These are phyloP conservation scores for Heliconius ethilla DNA, from an alignment of 2,888 invertebrate genomes.

Conservation along the genomic window DNA sequence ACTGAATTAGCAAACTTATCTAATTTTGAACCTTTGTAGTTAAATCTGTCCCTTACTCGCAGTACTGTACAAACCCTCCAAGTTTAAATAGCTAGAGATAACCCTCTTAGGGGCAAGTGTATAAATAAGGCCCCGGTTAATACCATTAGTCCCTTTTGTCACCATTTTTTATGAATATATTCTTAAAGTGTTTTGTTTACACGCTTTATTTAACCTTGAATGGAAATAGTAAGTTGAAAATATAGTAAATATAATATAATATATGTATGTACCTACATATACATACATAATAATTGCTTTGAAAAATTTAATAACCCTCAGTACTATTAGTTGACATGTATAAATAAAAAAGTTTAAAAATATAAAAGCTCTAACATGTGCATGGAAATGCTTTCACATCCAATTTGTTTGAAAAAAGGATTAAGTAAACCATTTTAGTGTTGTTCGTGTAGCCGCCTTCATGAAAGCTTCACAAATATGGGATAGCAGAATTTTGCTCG, in stretches of 20 bases:
- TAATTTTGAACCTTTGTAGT: slow-evolving; percentile 26
- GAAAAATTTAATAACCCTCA: not conserved
- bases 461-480: slow-evolving; percentile 1
- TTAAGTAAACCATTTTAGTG: slow-evolving; percentile 14
- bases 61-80: slow-evolving; percentile 18
- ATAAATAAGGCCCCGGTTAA: slow-evolving; percentile 31
- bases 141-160: slow-evolving; percentile 8
- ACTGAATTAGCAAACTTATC: slow-evolving; percentile 26
- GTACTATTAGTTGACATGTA: slow-evolving; percentile 12
- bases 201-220: not conserved
- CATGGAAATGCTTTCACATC: slow-evolving; percentile 23
- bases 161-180: slow-evolving; percentile 13
- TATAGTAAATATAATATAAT: not conserved
- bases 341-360: slow-evolving; percentile 8
- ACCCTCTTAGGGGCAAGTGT: slow-evolving; percentile 24
- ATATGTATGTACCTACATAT: not conserved
- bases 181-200: slow-evolving; percentile 7
- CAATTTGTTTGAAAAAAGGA: slow-evolving; percentile 29
- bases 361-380: slow-evolving; percentile 13
- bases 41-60: slow-evolving; percentile 26
- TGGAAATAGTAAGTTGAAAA: not conserved
- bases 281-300: not conserved
- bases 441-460: not conserved
- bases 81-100: slow-evolving; percentile 39
- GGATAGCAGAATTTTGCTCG: not conserved